Base-by-base conservation (phyloP, 2,888 invertebrate genomes). In the Fabriciana adippe region DNA sequence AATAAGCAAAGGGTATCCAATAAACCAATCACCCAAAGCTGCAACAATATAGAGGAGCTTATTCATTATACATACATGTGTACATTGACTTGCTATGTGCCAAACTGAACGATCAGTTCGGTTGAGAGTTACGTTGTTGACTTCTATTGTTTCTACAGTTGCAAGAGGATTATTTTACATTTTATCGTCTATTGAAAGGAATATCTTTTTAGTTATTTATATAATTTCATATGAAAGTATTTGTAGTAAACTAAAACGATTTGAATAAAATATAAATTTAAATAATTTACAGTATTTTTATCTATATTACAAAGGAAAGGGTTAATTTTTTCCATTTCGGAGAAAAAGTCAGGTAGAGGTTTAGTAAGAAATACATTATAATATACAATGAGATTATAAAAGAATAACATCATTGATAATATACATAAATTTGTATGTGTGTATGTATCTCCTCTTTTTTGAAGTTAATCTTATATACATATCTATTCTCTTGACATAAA, bases 1-100 rank as follows among this genome's bases (percentile, higher is more conserved):
- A 48, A 59, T 48, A 59, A 47, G 47, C 47, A 16, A 26, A 6
- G 15, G 6, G 31, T 45, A 55, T 41, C 56, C 51, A 51, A 55
- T 60, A 47, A 66, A 69, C 21, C 50, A 65, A 50, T 59, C 55
- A 67, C 72, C 47, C 5, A 59, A 48, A 59, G 57, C 57, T 59
- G n/a, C 26, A 59, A 47, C 57, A 21, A 26, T 48, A 45, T 41
- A 41, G n/a, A 47, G n/a, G 47, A 57, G 57, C 57, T 59, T 26
- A 59, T 59, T 26, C 57, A n/a, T 47, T 21, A 15, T 48, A 48
- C 57, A 47, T 57, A 57, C 57, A 26, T 45, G 21, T 18, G 21
- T 59, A 41, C 35, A 41, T 11, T 35, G 35, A 35, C 35, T 35
- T 8, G 31, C 31, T 35, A 35, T 26, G 47, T 26, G 26, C 57